Evolutionary conservation across 2,113 vertebrate genomes (phyloP), one percentile per base, ranked within the genome.

Genomic region (Cryptotis parvus): DNA sequence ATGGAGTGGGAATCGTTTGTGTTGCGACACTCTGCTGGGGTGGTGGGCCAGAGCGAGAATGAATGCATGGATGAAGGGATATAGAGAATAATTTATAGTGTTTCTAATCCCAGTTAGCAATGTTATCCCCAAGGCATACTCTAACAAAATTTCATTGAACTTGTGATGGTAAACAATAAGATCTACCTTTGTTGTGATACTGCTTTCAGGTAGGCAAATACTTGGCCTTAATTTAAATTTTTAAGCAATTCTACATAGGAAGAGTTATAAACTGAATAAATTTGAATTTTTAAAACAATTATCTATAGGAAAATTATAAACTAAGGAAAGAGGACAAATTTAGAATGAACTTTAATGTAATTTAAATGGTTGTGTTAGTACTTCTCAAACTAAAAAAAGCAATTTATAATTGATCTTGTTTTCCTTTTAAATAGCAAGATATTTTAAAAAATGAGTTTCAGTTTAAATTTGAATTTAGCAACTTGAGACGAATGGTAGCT

Each of bases 311-410:
- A n/a, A n/a, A n/a, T n/a, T n/a, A n/a, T n/a, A n/a, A n/a, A n/a
- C n/a, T n/a, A n/a, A n/a, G n/a, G n/a, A n/a, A n/a, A 91, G 11
- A 68, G 61, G 24, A 11, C 27, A 72, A 63, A 80, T 90, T 90
- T n/a, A 80, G 4, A 84, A 18, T 4, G 75, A 85, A 27, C 29
- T 84, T 72, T 55, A 63, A 39, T 84, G 22, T 52, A 41, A 65
- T 65, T 31, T 24, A 65, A 65, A 65, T 31, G 22, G 26, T 9
- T 65, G 27, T 24, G 6, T 24, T 22, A 1, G 55, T 22, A 58
- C 24, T 16, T 4, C 49, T 89, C 52, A 70, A 81, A 55, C 79
- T 70, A 15, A 2, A 27, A 75, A 75, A 82, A n/a, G 3, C 49
- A 83, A 4, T 75, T 79, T 84, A 4, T 55, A 89, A 79, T 39